Evolutionary conservation across 2,113 vertebrate genomes (phyloP).

Genomic region (Callipepla squamata): DNA sequence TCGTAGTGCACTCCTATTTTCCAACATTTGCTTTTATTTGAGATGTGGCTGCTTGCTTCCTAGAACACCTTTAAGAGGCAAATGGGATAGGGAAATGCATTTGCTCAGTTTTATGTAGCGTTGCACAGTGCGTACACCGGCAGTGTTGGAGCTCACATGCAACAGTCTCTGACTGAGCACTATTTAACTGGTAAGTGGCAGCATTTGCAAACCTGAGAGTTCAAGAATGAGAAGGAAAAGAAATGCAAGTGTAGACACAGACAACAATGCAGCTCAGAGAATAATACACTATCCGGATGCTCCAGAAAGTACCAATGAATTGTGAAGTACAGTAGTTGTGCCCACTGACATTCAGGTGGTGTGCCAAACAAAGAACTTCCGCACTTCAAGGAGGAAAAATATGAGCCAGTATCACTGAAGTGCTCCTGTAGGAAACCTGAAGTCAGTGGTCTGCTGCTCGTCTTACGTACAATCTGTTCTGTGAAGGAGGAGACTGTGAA

Average conservation of each 20-base stretch:
- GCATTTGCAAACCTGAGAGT: slow-evolving; percentile 7
- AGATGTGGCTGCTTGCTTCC: background rate
- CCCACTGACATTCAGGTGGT: background rate
- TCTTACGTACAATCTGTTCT: background rate
- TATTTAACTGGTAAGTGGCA: background rate
- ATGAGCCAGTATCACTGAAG: background rate
- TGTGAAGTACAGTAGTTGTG: background rate
- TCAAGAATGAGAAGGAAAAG: background rate
- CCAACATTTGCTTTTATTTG: background rate
- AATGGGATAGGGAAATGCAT: background rate
- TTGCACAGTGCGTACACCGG: background rate
- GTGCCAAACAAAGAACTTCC: background rate
- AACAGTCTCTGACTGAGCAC: background rate
- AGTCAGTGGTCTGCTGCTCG: background rate
- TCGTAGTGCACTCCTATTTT: background rate
- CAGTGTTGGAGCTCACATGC: background rate
- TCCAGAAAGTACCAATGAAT: background rate
- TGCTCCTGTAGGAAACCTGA: background rate
- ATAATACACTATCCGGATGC: background rate
- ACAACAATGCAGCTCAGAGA: background rate
- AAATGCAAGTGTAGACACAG: background rate
- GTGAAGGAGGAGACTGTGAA: background rate
- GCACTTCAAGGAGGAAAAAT: background rate
- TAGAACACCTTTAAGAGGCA: background rate
- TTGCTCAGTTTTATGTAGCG: background rate